These are phyloP conservation scores for Apantesis nais DNA, from an alignment of 2,888 invertebrate species.

Conservation along the genomic window DNA sequence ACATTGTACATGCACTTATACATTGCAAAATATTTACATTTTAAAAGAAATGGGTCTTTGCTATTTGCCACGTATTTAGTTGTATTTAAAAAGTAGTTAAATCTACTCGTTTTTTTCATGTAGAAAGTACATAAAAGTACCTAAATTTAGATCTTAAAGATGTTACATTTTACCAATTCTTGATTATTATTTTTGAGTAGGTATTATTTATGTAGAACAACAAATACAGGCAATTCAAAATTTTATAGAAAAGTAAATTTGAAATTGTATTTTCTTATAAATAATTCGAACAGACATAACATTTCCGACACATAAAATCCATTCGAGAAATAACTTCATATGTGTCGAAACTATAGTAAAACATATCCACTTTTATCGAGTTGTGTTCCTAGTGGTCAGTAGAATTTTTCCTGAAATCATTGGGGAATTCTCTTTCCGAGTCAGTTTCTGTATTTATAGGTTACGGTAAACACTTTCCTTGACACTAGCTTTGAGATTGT, in stretches of 20 bases:
- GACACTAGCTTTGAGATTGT: background rate
- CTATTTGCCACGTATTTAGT: background rate
- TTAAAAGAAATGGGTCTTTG: background rate
- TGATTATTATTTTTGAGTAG: background rate
- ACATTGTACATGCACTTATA: background rate
- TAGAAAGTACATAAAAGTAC: background rate
- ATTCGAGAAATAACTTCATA: background rate
- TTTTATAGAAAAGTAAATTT: background rate
- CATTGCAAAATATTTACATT: background rate
- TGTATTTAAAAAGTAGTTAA: background rate
- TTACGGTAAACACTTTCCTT: background rate
- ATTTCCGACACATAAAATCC: background rate
- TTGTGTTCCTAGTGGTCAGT: background rate
- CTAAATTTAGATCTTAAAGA: too few species aligned
- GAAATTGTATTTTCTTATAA: background rate
- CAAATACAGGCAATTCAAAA: background rate
- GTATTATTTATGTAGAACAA: background rate
- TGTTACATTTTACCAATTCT: too few species aligned
- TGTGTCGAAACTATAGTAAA: background rate
- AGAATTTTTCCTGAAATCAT: background rate
- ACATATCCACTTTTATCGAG: background rate
- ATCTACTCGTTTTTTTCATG: background rate
- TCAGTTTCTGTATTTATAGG: background rate
- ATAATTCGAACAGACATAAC: background rate
- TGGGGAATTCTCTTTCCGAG: background rate